Evolutionary conservation across 2,113 vertebrate species (phyloP).

Genomic region (Toxotes chatareus): DNA sequence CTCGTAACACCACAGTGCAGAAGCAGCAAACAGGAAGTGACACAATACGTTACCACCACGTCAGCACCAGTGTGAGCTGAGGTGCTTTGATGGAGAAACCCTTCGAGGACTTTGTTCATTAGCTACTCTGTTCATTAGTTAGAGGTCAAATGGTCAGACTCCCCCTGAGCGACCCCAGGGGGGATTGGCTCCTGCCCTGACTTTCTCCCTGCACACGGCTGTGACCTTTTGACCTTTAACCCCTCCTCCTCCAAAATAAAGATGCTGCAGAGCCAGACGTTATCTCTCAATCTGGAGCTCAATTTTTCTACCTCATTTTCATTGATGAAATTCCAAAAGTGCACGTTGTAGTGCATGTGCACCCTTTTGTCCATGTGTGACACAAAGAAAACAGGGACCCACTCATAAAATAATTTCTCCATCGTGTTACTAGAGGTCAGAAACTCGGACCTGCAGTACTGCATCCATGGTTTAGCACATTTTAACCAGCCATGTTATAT

Average conservation of each 20-base stretch:
- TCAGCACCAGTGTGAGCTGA: slow-evolving; percentile 9
- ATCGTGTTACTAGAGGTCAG: background rate
- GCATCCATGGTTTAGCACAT: background rate
- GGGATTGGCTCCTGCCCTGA: background rate
- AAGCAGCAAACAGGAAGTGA: too few relatives aligned
- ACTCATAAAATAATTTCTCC: background rate
- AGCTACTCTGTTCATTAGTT: slow-evolving; percentile 51
- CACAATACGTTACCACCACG: too few relatives aligned
- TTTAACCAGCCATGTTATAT: background rate
- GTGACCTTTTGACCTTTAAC: slow-evolving; percentile 40
- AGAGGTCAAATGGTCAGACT: slow-evolving; percentile 49
- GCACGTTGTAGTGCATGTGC: too few relatives aligned
- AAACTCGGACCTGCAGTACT: background rate
- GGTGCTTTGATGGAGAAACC: slow-evolving; percentile 36
- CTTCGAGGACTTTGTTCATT: slow-evolving; percentile 38
- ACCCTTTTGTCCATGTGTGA: too few relatives aligned
- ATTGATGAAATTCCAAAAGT: background rate
- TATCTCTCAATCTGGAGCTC: background rate
- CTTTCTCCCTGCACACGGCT: background rate
- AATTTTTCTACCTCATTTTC: background rate
- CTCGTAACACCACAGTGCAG: too few relatives aligned
- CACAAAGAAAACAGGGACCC: too few relatives aligned
- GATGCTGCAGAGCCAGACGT: background rate
- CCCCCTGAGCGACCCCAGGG: slow-evolving; percentile 13
- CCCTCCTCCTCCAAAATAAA: background rate